A percentile compares a stretch with the other conserved stretches of the same genome.
Evolutionary conservation across 1,140 invertebrate species (phyloP).

Genomic region (Apis dorsata): DNA sequence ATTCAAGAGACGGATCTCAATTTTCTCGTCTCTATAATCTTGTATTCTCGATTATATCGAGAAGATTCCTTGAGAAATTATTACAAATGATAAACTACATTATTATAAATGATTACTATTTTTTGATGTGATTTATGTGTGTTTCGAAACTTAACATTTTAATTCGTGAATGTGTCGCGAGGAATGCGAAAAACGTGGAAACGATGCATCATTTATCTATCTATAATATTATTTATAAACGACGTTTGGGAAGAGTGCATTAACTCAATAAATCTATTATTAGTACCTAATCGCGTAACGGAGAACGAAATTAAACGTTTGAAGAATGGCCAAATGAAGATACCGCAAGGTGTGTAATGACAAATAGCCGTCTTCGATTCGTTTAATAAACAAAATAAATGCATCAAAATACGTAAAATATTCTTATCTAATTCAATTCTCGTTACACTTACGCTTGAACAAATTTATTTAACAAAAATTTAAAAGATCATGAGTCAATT

Average conservation of each 20-base stretch:
- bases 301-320: conserved; percentile 4
- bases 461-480: background rate
- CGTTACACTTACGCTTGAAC: too few species aligned
- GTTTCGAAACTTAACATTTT: background rate
- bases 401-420: background rate
- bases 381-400: background rate
- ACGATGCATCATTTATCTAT: background rate
- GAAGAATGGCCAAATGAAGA: conserved; percentile 26
- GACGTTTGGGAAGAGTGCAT: conserved; percentile 9
- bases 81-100: too few species aligned
- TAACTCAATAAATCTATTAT: conserved; percentile 22
- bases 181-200: background rate
- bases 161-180: background rate
- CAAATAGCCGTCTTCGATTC: background rate
- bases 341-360: background rate
- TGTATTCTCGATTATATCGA: too few species aligned
- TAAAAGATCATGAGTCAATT: too few species aligned
- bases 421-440: background rate
- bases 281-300: background rate
- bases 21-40: too few species aligned
- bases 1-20: too few species aligned
- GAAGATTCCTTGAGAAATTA: too few species aligned
- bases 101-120: too few species aligned
- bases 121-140: background rate
- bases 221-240: background rate